phyloP scores from a whole-genome alignment of 2,113 vertebrate genomes.

The Excalfactoria chinensis region DNA sequence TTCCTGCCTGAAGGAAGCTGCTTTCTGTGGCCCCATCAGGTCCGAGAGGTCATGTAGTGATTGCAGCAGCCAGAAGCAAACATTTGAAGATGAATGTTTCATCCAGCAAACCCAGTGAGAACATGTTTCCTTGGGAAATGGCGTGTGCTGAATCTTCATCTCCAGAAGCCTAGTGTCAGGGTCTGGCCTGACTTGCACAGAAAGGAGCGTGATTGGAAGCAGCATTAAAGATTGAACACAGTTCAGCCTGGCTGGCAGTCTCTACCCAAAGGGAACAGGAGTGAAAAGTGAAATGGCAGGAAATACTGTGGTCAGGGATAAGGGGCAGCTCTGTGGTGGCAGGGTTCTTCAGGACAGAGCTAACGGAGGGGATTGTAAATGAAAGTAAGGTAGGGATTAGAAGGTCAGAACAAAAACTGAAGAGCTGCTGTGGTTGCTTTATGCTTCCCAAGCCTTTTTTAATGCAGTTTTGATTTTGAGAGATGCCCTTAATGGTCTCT shows the following conservation, averaged over 20 bases:
- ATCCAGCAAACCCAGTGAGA: neutral
- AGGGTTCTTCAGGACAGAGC: neutral
- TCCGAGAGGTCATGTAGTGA: neutral
- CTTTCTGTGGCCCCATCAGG: neutral
- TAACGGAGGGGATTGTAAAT: conserved; percentile 1
- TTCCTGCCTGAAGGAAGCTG: neutral
- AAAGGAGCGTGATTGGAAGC: neutral
- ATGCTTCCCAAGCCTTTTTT: neutral
- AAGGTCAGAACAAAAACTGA: conserved; percentile 23
- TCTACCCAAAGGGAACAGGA: neutral
- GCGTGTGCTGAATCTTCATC: neutral
- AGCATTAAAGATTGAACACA: neutral
- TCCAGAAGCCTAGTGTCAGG: neutral
- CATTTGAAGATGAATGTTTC: neutral
- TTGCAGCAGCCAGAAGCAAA: neutral
- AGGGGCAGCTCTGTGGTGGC: neutral
- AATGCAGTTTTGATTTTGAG: conserved; percentile 21
- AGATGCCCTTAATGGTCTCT: neutral
- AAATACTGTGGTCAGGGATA: neutral
- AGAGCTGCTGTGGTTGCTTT: neutral
- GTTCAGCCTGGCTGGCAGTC: neutral
- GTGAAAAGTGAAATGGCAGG: neutral
- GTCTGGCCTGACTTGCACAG: fast-evolving
- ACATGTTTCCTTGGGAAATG: neutral
- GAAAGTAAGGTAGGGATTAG: conserved; percentile 14